A percentile compares a stretch with the other conserved stretches of the same genome.
Evolutionary conservation across 2,888 invertebrate species (phyloP).

Genomic region (Tachina fera): DNA sequence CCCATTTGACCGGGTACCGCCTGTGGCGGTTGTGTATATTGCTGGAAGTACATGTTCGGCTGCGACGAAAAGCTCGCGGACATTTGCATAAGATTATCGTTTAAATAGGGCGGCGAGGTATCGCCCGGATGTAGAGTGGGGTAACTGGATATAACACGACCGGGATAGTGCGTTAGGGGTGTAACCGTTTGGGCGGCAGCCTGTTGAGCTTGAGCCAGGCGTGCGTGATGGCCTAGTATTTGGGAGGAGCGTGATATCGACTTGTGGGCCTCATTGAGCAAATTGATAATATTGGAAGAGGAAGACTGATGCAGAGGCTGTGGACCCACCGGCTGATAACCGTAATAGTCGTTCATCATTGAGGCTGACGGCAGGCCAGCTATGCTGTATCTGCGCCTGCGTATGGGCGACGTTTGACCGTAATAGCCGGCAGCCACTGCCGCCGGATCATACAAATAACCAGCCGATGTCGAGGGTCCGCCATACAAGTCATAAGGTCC

Average conservation of each 20-base stretch:
- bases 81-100: constrained; percentile 83
- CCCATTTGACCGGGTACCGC: constrained; percentile 75
- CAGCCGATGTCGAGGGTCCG: constrained; percentile 78
- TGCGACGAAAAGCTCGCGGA: constrained; percentile 83
- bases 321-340: constrained; percentile 76
- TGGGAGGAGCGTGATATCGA: constrained; percentile 83
- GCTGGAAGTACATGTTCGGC: constrained; percentile 83
- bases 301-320: constrained; percentile 79
- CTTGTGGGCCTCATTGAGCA: constrained; percentile 83
- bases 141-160: constrained; percentile 81
- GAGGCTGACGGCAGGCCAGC: constrained; percentile 83
- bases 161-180: constrained; percentile 79
- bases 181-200: constrained; percentile 76
- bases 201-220: constrained; percentile 76
- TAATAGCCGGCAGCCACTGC: constrained; percentile 71
- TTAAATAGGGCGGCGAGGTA: constrained; percentile 80
- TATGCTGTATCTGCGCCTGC: constrained; percentile 82
- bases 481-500: constrained; percentile 77
- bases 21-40: constrained; percentile 75
- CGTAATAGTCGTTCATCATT: constrained; percentile 82
- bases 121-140: constrained; percentile 81
- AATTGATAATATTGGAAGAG: constrained; percentile 82
- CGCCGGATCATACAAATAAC: constrained; percentile 78
- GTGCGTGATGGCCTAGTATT: constrained; percentile 81
- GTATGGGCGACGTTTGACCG: constrained; percentile 79